Conservation (phyloP, 1,140 invertebrate species). For the Drosophila azteca region DNA sequence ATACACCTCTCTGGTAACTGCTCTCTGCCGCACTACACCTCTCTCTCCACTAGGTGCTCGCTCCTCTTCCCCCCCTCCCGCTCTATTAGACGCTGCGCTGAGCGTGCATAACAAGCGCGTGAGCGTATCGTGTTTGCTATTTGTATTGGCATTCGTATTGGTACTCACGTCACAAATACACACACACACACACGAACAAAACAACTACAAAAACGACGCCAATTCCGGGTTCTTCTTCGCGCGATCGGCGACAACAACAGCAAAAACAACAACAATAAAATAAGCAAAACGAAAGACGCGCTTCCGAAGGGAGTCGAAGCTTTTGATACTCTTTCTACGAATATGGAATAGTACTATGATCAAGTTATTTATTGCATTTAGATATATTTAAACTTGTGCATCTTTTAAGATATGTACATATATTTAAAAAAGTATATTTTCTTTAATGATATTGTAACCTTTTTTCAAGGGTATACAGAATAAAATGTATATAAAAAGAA, state of each 20-base stretch:
- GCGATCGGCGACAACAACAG: constrained; percentile 48
- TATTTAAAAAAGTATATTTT: too few species aligned
- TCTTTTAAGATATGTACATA: too few species aligned
- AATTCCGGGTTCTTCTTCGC: constrained; percentile 82
- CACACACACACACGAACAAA: constrained; percentile 11
- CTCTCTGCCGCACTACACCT: neutral
- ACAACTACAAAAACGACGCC: constrained; percentile 44
- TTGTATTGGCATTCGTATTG: constrained; percentile 42
- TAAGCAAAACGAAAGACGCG: constrained; percentile 2
- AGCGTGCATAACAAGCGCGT: constrained; percentile 81
- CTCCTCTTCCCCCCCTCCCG: neutral
- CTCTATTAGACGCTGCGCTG: constrained; percentile 52
- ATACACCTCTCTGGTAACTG: neutral
- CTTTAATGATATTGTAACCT: too few species aligned
- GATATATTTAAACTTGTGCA: too few species aligned
- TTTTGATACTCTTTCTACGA: too few species aligned
- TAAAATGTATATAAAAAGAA: constrained; percentile 8
- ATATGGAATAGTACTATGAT: too few species aligned
- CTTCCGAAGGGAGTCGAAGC: neutral
- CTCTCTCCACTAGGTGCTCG: neutral
- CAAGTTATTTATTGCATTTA: too few species aligned
- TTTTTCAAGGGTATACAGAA: neutral
- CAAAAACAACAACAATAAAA: constrained; percentile 30
- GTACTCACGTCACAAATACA: constrained; percentile 13
- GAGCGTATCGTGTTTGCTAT: constrained; percentile 67